Percentiles rank a stretch among this genome's conserved stretches.
Conservation (phyloP, 1,140 invertebrate species). For the Mamestra configurata region DNA sequence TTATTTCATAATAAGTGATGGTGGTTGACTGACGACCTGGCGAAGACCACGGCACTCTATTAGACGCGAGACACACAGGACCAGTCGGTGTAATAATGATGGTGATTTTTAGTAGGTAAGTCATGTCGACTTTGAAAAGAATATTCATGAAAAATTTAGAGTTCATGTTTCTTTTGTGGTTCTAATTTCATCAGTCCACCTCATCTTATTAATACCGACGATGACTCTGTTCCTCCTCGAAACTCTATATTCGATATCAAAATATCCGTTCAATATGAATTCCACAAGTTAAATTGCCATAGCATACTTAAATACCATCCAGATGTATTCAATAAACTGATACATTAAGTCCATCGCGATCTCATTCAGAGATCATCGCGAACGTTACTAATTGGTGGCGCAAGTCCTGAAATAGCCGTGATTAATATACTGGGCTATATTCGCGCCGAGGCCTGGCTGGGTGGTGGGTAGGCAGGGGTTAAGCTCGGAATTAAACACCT, state of each 20-base stretch:
- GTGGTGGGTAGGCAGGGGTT: constrained; percentile 19
- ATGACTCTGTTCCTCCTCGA: background rate
- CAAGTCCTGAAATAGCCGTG: constrained; percentile 34
- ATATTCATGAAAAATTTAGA: too few species aligned
- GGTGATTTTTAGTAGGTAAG: too few species aligned
- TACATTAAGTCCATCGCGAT: background rate
- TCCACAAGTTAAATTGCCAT: background rate
- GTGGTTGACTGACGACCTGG: too few species aligned
- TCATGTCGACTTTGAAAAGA: too few species aligned
- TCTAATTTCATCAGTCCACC: too few species aligned
- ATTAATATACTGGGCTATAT: constrained; percentile 37
- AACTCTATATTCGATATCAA: background rate
- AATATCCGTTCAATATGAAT: constrained; percentile 7
- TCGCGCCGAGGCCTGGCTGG: background rate
- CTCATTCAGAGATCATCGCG: constrained; percentile 11
- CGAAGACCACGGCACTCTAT: too few species aligned
- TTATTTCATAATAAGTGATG: too few species aligned
- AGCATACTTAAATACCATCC: background rate
- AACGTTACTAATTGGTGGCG: constrained; percentile 1
- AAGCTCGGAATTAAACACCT: constrained; percentile 27
- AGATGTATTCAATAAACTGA: constrained; percentile 11
- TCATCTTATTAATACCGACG: too few species aligned
- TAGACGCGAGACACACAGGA: too few species aligned
- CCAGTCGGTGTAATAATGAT: too few species aligned
- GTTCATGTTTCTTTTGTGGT: too few species aligned